Evolutionary conservation across 1,140 invertebrate species (phyloP).

Genomic region (Orius insidiosus): DNA sequence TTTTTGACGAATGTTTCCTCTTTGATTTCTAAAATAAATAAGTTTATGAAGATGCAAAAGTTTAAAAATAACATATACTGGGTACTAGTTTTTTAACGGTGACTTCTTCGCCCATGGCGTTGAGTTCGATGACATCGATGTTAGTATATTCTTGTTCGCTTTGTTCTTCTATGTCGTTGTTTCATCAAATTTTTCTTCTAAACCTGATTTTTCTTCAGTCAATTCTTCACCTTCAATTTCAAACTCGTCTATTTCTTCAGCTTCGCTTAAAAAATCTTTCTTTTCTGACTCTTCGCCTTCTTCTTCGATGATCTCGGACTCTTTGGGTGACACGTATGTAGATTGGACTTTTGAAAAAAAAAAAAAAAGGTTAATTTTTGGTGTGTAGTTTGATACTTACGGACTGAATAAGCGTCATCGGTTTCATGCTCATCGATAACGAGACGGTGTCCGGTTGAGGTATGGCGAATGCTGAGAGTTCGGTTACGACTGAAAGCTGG

Average conservation of each 20-base stretch:
- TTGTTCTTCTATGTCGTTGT: neutral
- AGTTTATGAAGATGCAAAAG: neutral
- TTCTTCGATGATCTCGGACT: slow-evolving; percentile 3
- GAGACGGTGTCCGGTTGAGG: neutral
- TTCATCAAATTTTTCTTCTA: slow-evolving; percentile 2
- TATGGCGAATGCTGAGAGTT: neutral
- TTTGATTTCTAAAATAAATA: neutral
- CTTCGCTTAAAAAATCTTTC: slow-evolving; percentile 1
- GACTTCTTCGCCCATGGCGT: neutral
- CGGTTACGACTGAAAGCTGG: too few species aligned
- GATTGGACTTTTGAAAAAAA: too few species aligned
- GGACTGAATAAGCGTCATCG: neutral
- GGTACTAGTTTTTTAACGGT: neutral
- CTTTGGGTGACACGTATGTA: neutral
- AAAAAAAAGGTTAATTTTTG: neutral
- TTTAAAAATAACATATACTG: neutral
- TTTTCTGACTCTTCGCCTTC: neutral
- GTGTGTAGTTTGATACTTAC: neutral
- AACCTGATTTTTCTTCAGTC: neutral
- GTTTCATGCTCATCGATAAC: neutral
- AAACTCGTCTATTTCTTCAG: slow-evolving; percentile 7
- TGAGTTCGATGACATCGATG: neutral
- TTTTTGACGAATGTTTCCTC: neutral
- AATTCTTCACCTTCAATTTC: slow-evolving; percentile 2
- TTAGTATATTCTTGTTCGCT: neutral